Base-by-base conservation (phyloP, 1,140 invertebrate species). In the Macrosteles quadrilineatus region DNA sequence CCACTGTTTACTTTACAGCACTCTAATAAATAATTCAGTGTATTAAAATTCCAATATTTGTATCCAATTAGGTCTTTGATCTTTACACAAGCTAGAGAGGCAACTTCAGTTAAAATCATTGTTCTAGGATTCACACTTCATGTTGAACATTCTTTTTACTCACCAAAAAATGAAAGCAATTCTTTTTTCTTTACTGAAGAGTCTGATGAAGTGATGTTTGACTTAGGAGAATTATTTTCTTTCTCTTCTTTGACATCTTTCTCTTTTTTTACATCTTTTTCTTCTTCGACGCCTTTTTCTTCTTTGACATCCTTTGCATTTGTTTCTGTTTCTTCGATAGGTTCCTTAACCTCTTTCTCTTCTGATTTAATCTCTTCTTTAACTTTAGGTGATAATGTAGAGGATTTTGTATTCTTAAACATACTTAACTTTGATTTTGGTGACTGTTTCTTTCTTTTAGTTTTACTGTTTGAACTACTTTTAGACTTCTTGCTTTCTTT, bases 241-340 rank as follows among this genome's bases (percentile, higher is more conserved):
- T 31, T 71, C 25, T 57, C 12, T 6, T 21, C 59, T 25, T 29
- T 32, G 1, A 36, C 66, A 27, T 45, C 57, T 68, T 71, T 71
- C 23, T 64, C 53, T 17, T 31, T 19, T 23, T 25, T 50, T 66
- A 29, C 50, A 21, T 11, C 27, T 55, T 43, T 47, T n/a, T 59
- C 31, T 19, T 62, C 66, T 50, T 43, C 45, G 27, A 2, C 17
- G 30, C 32, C 30, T n/a, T 59, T 30, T 19, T 62, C 66, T 14
- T 23, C 57, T 27, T 50, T 59, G n/a, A 36, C 23, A 30, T 67
- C 32, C 14, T 4, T 36, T 6, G 32, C 32, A 59, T 53, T 47
- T 31, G 19, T 25, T 64, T 40, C 70, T 36, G 55, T 27, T 59
- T 25, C n/a, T 53, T 53, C 47, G 11, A 14, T 53, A n/a, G n/a